Base-by-base conservation (phyloP, 2,797 vertebrate genomes). In the Chlorospingus flavigularis region DNA sequence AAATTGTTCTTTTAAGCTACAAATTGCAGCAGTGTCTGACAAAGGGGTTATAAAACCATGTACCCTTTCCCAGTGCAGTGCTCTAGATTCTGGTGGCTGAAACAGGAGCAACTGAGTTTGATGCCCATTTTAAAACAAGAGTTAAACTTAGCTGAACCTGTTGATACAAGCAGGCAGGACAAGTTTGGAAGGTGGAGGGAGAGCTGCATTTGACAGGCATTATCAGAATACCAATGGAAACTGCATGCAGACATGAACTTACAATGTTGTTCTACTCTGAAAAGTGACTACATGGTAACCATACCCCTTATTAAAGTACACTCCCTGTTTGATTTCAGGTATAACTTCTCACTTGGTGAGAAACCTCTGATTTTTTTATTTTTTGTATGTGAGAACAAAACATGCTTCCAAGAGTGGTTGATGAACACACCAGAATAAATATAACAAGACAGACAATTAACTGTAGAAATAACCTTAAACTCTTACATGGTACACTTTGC, bases 41-140 rank as follows among this genome's bases (percentile, higher is more conserved):
- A 97, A 97, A 97, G 95, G 95, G 95, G 94, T 94, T 97, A 97
- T 96, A 95, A 95, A 94, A 94, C 60, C 95, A 97, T 91, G 95
- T 94, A 96, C 89, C 92, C 94, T 96, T 94, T 83, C 94, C 92
- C 94, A 91, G 78, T 68, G 37, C 82, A 87, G 94, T 89, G 89
- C 76, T 93, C 70, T 63, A 81, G 40, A 65, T 88, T 88, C 75
- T 89, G 70, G 51, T 72, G 76, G 62, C 55, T 83, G 76, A 45
- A 85, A 90, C 37, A 81, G 62, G 73, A 96, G 79, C 89, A 96
- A 95, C 55, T 0, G 19, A 94, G 76, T 92, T 88, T 77, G 82
- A 94, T 60, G 82, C 73, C 89, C 92, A 86, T 94, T 90, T 83
- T 70, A 70, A 94, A 93, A 86, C 1, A 72, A 53, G 55, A 90